phyloP scores from a whole-genome alignment of 2,113 vertebrate genomes.

The Martes martes region DNA sequence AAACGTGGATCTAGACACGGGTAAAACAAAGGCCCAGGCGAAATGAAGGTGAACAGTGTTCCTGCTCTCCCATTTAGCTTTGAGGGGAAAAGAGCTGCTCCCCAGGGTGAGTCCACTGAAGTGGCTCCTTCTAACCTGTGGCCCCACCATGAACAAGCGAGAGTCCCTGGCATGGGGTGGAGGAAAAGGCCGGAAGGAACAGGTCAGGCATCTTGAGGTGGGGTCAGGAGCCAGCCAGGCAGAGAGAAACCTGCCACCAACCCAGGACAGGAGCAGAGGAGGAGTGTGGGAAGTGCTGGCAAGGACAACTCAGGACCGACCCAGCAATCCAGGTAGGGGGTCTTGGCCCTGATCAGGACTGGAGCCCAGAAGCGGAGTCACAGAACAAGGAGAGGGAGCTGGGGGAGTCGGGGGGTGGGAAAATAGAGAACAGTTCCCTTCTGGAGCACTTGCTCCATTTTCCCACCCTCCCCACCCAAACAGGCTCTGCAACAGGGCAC shows the following conservation, averaged over 20 bases:
- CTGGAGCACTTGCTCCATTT: constrained; percentile 37
- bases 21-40: background rate
- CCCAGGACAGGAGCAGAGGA: background rate
- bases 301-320: background rate
- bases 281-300: background rate
- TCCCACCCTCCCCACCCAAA: constrained; percentile 49
- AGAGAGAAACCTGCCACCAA: no score
- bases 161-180: background rate
- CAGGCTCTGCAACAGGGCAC: constrained; percentile 41
- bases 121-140: background rate
- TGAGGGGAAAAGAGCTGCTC: background rate
- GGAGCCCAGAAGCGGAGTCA: background rate
- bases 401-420: background rate
- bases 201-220: background rate
- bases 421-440: constrained; percentile 14
- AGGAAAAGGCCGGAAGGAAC: constrained; percentile 29
- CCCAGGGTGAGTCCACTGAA: background rate
- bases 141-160: background rate
- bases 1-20: background rate
- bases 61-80: constrained; percentile 23
- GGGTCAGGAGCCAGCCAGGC: background rate
- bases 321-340: background rate
- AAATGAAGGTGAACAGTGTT: background rate
- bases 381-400: background rate
- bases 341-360: background rate